Evolutionary conservation across 2,888 invertebrate species (phyloP).

Genomic region (Clepsis dumicolana): DNA sequence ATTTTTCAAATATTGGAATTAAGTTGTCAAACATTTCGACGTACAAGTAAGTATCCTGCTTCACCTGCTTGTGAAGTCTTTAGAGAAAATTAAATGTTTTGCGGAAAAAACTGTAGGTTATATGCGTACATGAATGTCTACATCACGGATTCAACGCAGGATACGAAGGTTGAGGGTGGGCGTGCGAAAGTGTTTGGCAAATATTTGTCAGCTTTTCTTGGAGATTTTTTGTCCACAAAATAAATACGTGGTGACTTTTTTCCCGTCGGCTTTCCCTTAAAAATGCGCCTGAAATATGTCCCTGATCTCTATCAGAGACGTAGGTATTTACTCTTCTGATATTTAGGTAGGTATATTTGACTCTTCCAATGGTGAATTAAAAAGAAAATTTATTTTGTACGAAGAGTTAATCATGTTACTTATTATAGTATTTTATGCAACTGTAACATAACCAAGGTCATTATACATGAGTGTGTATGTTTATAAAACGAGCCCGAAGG

Average conservation of each 20-base stretch:
- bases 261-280: conserved; percentile 19
- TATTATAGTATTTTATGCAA: no score
- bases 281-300: conserved; percentile 9
- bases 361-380: no score
- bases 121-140: conserved; percentile 14
- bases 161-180: conserved; percentile 34
- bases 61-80: background rate
- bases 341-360: no score
- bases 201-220: conserved; percentile 42
- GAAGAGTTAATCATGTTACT: no score
- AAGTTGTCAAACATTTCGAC: no score
- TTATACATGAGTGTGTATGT: no score
- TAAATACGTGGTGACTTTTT: conserved; percentile 38
- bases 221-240: conserved; percentile 41
- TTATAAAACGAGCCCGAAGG: no score
- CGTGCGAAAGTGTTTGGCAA: conserved; percentile 42
- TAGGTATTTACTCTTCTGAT: no score
- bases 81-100: background rate
- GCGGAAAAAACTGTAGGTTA: conserved; percentile 5
- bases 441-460: no score
- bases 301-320: no score
- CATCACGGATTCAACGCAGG: conserved; percentile 32
- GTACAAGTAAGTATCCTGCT: no score
- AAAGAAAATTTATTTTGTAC: conserved; percentile 20
- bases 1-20: no score